Evolutionary conservation across 2,888 invertebrate species (phyloP), one percentile per base, ranked within the genome.

Genomic region (Pelosia muscerda): DNA sequence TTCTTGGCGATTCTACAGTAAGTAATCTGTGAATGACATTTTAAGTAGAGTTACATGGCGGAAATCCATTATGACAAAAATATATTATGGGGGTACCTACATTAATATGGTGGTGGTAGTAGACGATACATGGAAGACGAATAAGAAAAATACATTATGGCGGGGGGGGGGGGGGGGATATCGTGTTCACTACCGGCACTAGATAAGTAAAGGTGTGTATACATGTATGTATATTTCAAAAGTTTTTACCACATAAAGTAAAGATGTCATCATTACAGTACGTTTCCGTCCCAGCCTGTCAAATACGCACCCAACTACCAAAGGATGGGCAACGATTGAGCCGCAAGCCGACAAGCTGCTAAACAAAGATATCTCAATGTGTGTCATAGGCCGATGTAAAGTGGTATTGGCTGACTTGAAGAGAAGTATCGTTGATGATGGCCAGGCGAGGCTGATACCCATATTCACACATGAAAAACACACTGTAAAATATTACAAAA

Each of bases 391-490:
- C 9, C 92, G 79, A 58, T 90, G 75, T 0, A 93, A 83, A 0
- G 91, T 88, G 3, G 92, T 92, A 75, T 88, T 89, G 0, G 73
- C 70, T 0, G 91, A 90, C 15, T 81, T 82, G 81, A 92, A 93
- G 31, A 91, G 86, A 0, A 76, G 76, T 3, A 90, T 74, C 0
- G 89, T 90, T 0, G 89, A 88, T 0, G 92, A 91, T 0, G 92
- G 92, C 91, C 91, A 92, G 0, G 90, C 84, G 68, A 84, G 86
- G 71, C 88, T 84, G 2, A 92, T 65, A 0, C 92, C 92, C 79
- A 90, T 81, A 8, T 83, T 87, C 56, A 85, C 65, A 68, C 88
- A 87, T n/a, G 88, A 79, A 77, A 84, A 88, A 75, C 89, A 85
- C 23, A 89, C 92, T 92, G 84, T 4, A 86, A 86, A 49, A 34